Conservation (phyloP, 2,113 vertebrate genomes). For the Leptosomus discolor region DNA sequence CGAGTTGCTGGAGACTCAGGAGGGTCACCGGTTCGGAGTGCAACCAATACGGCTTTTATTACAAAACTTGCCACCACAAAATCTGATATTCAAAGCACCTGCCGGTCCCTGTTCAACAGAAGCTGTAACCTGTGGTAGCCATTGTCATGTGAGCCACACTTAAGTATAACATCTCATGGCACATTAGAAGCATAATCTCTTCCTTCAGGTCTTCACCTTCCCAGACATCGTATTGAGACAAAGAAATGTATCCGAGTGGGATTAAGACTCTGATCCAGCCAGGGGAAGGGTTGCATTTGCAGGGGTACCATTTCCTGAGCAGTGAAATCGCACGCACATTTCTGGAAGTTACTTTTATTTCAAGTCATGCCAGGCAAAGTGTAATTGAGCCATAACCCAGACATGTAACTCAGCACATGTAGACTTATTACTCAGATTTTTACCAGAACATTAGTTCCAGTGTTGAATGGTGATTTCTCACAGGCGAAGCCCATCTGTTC, state of each 20-base stretch:
- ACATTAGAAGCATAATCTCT: too few relatives aligned
- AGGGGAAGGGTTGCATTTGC: neutral
- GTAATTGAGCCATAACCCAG: neutral
- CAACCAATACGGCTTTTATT: neutral
- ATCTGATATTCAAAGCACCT: neutral
- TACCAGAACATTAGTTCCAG: neutral
- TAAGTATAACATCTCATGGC: neutral
- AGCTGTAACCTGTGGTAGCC: neutral
- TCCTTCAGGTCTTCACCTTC: neutral
- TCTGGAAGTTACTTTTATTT: neutral
- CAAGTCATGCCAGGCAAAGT: neutral
- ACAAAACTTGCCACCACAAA: neutral
- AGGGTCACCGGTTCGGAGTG: fast-evolving
- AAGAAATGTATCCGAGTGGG: neutral
- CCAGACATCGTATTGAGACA: neutral
- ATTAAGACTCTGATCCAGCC: neutral
- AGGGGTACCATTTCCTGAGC: neutral
- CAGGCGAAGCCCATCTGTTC: neutral
- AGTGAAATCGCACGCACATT: neutral
- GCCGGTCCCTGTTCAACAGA: neutral
- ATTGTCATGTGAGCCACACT: fast-evolving
- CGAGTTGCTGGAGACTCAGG: neutral
- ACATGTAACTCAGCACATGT: neutral
- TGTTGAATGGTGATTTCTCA: neutral
- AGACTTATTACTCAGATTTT: neutral